Evolutionary conservation across 2,113 vertebrate species (phyloP).

Genomic region (Excalfactoria chinensis): DNA sequence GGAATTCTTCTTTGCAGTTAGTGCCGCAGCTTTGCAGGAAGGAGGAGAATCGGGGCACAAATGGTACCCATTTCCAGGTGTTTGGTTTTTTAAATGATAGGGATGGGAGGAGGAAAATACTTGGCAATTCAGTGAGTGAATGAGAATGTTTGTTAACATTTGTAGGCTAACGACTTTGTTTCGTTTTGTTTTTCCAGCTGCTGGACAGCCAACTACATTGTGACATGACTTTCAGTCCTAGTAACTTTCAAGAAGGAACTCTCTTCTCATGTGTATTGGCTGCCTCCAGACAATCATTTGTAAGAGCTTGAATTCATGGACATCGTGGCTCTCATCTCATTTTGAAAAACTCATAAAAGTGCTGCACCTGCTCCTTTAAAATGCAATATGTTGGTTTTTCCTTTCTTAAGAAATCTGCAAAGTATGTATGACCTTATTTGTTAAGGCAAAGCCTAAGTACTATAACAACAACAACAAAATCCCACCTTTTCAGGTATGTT

Average conservation of each 20-base stretch:
- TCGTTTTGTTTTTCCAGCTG: constrained; percentile 79
- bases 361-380: constrained; percentile 67
- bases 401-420: constrained; percentile 61
- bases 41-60: background rate
- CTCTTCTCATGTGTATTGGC: constrained; percentile 18
- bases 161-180: background rate
- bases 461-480: background rate
- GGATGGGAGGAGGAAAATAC: background rate
- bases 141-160: background rate
- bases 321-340: constrained; percentile 62
- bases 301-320: constrained; percentile 65
- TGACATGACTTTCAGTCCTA: constrained; percentile 76
- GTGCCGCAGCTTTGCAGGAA: background rate
- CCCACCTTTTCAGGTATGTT: constrained; percentile 41
- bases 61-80: background rate
- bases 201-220: constrained; percentile 96
- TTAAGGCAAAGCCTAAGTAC: constrained; percentile 42
- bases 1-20: background rate
- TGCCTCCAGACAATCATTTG: constrained; percentile 75
- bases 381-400: constrained; percentile 54
- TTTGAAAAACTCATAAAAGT: constrained; percentile 67
- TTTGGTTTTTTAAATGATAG: rapidly evolving
- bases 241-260: constrained; percentile 58
- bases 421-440: constrained; percentile 31
- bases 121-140: background rate